Evolutionary conservation across 2,888 invertebrate species (phyloP).

Genomic region (Caenorhabditis sinica): DNA sequence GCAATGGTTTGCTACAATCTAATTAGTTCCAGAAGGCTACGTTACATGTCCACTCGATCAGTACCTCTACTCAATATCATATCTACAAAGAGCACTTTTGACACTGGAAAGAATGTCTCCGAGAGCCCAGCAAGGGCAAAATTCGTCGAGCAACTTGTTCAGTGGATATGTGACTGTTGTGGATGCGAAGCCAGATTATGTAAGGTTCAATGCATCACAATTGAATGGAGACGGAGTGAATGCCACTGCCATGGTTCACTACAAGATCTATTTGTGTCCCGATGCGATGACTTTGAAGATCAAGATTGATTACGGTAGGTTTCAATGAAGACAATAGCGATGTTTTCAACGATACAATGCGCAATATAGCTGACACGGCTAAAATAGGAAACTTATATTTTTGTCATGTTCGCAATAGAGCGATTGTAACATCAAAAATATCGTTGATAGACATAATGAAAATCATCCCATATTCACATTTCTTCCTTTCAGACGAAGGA

Average conservation of each 20-base stretch:
- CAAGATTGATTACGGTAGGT: slow-evolving; percentile 52
- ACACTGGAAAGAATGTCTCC: slow-evolving; percentile 54
- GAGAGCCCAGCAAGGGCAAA: slow-evolving; percentile 3
- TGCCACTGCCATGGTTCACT: slow-evolving; percentile 54
- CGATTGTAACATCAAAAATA: too few relatives aligned
- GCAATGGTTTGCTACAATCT: too few relatives aligned
- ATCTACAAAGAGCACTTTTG: slow-evolving; percentile 48
- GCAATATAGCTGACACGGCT: too few relatives aligned
- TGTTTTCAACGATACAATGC: too few relatives aligned
- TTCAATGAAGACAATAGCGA: too few relatives aligned
- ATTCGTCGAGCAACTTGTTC: neutral
- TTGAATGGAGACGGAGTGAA: slow-evolving; percentile 48
- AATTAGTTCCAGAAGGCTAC: slow-evolving; percentile 47
- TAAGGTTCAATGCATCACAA: slow-evolving; percentile 48
- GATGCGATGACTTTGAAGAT: slow-evolving; percentile 47
- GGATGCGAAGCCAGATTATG: slow-evolving; percentile 35
- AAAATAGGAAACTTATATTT: too few relatives aligned
- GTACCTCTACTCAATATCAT: slow-evolving; percentile 65
- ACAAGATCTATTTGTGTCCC: slow-evolving; percentile 57
- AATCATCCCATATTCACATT: neutral
- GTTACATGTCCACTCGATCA: slow-evolving; percentile 72
- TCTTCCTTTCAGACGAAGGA: slow-evolving; percentile 59
- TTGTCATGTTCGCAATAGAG: too few relatives aligned
- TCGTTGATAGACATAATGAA: too few relatives aligned
- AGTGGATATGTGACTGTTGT: slow-evolving; percentile 41